Percentiles rank a stretch among this genome's conserved stretches.
phyloP scores from a whole-genome alignment of 2,113 vertebrate species.

The Corydoras maculifer region DNA sequence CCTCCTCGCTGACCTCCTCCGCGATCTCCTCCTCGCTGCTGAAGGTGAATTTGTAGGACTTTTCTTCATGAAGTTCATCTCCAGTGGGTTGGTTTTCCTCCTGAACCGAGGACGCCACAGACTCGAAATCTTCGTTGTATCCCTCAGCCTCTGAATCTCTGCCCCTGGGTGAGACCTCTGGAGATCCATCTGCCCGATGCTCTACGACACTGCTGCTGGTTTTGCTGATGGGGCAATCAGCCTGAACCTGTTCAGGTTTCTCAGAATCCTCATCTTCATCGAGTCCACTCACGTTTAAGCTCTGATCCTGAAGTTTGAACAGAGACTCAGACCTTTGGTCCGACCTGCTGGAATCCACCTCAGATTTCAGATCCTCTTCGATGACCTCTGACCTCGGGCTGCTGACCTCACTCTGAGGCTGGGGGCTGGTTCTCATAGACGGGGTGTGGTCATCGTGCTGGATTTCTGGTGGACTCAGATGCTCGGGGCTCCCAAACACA shows the following conservation, averaged over 20 bases:
- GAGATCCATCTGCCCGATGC: slow-evolving; percentile 29
- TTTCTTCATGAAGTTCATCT: slow-evolving; percentile 45
- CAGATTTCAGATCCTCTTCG: slow-evolving; percentile 59
- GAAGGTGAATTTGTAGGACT: slow-evolving; percentile 22
- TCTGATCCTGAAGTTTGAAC: slow-evolving; percentile 56
- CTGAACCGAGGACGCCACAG: slow-evolving; percentile 41
- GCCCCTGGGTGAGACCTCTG: slow-evolving; percentile 61
- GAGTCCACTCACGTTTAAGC: background rate
- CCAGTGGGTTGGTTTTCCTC: slow-evolving; percentile 43
- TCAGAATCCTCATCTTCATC: too few species aligned
- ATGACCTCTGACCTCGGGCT: slow-evolving; percentile 66
- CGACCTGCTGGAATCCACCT: slow-evolving; percentile 24
- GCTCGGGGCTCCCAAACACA: slow-evolving; percentile 51
- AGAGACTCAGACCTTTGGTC: slow-evolving; percentile 49
- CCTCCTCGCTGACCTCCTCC: slow-evolving; percentile 70
- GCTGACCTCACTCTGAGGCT: slow-evolving; percentile 44
- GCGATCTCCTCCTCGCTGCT: slow-evolving; percentile 66
- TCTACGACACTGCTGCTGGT: too few species aligned
- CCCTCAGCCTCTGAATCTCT: slow-evolving; percentile 49
- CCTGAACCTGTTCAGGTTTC: too few species aligned
- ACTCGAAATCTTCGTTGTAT: slow-evolving; percentile 71
- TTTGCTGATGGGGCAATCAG: too few species aligned
- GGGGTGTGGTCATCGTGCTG: slow-evolving; percentile 26
- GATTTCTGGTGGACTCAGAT: slow-evolving; percentile 53
- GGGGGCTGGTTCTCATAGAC: slow-evolving; percentile 38